Conservation (phyloP, 2,888 invertebrate species). For the Euclidia mi region DNA sequence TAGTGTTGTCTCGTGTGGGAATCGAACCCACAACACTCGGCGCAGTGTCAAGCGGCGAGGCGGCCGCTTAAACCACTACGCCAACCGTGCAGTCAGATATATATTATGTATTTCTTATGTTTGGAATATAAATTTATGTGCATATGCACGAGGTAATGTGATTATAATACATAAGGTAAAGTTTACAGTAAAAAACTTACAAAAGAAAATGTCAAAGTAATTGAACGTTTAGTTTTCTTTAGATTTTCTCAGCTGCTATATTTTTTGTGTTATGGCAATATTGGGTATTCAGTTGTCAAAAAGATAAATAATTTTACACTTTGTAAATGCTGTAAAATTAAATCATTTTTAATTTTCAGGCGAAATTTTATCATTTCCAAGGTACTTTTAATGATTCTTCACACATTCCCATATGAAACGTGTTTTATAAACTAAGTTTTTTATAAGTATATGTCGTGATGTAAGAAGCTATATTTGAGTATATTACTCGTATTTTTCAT, state of each 20-base stretch:
- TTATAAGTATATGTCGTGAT: conserved; percentile 66
- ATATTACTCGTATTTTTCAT: conserved; percentile 41
- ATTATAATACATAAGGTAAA: no score
- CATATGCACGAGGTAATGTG: no score
- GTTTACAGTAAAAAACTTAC: no score
- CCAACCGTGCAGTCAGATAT: no score
- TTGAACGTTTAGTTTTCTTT: conserved; percentile 7
- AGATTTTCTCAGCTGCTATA: no score
- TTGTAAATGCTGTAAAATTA: conserved; percentile 66
- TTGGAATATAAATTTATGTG: no score
- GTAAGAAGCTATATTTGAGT: conserved; percentile 73
- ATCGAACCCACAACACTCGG: no score
- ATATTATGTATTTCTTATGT: no score
- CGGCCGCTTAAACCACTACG: no score
- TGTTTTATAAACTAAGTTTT: conserved; percentile 8
- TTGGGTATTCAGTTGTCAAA: conserved; percentile 45
- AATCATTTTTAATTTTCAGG: conserved; percentile 38
- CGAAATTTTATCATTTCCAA: conserved; percentile 31
- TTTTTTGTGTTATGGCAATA: conserved; percentile 22
- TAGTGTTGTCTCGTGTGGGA: no score
- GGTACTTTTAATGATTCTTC: conserved; percentile 33
- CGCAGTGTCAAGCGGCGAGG: no score
- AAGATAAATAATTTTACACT: conserved; percentile 65
- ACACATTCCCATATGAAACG: not conserved
- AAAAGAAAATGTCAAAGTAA: no score